These are phyloP conservation scores for Rana temporaria DNA, from an alignment of 2,113 vertebrate genomes.

Conservation along the genomic window DNA sequence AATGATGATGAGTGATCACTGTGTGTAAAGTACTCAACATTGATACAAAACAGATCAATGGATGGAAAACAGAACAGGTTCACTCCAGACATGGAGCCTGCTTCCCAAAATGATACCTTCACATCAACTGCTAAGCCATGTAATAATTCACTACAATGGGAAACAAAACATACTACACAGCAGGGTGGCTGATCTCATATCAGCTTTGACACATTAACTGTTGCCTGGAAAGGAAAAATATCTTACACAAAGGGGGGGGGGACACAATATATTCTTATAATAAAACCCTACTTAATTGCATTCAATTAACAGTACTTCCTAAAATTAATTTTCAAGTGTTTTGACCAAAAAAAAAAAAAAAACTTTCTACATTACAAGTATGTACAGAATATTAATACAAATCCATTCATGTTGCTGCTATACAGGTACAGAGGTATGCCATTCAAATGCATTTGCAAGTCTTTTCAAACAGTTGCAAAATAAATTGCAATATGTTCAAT, in stretches of 20 bases:
- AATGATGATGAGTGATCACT: conserved; percentile 43
- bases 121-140: conserved; percentile 3
- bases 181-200: neutral
- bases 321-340: too few relatives aligned
- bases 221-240: neutral
- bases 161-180: conserved; percentile 1
- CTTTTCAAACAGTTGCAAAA: too few relatives aligned
- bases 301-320: too few relatives aligned
- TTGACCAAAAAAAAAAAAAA: too few relatives aligned
- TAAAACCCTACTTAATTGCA: too few relatives aligned
- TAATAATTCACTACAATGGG: conserved; percentile 3
- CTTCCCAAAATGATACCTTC: neutral
- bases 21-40: conserved; percentile 48
- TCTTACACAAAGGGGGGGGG: too few relatives aligned
- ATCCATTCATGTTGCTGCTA: neutral
- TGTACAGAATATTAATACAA: too few relatives aligned
- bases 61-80: conserved; percentile 10
- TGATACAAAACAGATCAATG: conserved; percentile 45
- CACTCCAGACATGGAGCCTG: conserved; percentile 1
- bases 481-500: too few relatives aligned
- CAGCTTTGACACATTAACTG: neutral
- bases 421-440: too few relatives aligned
- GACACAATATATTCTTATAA: too few relatives aligned
- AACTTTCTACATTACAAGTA: too few relatives aligned
- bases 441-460: too few relatives aligned